Base-by-base conservation (phyloP, 2,888 invertebrate species). In the Asteroscopus sphinx region DNA sequence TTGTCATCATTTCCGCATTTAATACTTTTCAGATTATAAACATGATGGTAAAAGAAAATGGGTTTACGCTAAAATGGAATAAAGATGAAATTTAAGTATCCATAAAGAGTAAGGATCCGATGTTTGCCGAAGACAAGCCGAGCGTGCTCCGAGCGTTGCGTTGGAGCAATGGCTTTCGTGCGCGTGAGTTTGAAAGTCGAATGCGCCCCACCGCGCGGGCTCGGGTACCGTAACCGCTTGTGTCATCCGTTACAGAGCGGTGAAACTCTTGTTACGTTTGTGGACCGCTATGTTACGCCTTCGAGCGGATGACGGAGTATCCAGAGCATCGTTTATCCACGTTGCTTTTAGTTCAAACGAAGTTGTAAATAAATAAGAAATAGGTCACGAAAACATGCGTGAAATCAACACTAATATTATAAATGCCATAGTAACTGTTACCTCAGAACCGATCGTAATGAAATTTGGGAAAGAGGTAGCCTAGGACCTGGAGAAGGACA, bases 191-290 rank as follows among this genome's bases (percentile, higher is more conserved):
- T 86, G 88, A 90, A 91, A 91, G 89, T 88, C 85, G 74, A 72
- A 72, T 71, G 59, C 78, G 78, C 82, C 76, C 80, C 71, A 64
- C 78, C 68, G 65, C 65, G 58, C 62, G 46, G 68, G 61, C 75
- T 65, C 78, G 77, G 68, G 86, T 91, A 91, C 91, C 91, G 92
- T 92, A 92, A 92, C 89, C 80, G 84, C 91, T 92, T 92, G 92
- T 92, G 92, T 92, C 92, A 93, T 93, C 91, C 90, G 90, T 90
- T 90, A 90, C 88, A 82, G 85, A 77, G 79, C 87, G 88, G 90
- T 89, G 91, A 90, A 91, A 91, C 88, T 86, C 80, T 83, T 85
- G 87, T 92, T 90, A 91, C 90, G 88, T 89, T 79, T 77, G 52
- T 59, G 77, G 69, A 88, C 90, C 91, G 92, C 89, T 90, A 89